Evolutionary conservation across 2,113 vertebrate genomes (phyloP).

Genomic region (Pleuronectes platessa): DNA sequence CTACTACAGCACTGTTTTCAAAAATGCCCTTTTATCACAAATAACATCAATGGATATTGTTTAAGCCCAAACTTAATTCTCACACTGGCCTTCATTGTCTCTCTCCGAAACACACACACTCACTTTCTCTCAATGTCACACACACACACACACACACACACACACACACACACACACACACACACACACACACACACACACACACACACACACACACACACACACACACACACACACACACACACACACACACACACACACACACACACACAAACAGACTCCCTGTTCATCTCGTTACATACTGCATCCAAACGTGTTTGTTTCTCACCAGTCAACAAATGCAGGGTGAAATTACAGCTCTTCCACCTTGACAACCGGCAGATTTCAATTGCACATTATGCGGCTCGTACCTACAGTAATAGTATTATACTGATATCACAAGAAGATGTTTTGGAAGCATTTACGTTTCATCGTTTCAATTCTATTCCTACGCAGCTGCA

Average conservation of each 20-base stretch:
- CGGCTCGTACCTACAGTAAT: constrained; percentile 41
- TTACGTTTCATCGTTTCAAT: constrained; percentile 53
- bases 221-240: not conserved
- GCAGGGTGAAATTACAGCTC: constrained; percentile 22
- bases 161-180: constrained; percentile 7
- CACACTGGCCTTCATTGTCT: constrained; percentile 26
- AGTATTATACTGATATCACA: constrained; percentile 58
- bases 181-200: too few relatives aligned
- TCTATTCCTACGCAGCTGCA: constrained; percentile 63
- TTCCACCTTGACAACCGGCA: constrained; percentile 27
- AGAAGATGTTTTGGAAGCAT: constrained; percentile 59
- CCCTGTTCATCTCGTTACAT: constrained; percentile 10
- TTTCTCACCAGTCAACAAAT: constrained; percentile 38
- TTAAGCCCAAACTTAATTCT: constrained; percentile 37
- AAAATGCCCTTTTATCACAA: constrained; percentile 74
- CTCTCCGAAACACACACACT: constrained; percentile 15
- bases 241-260: constrained; percentile 7
- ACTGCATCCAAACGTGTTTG: constrained; percentile 48
- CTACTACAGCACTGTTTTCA: constrained; percentile 66
- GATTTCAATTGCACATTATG: constrained; percentile 38
- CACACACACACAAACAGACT: not conserved
- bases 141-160: constrained; percentile 14
- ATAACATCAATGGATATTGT: constrained; percentile 46
- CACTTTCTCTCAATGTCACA: constrained; percentile 4
- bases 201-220: constrained; percentile 13